Base-by-base conservation (phyloP, 2,113 vertebrate species). In the Hystrix brachyura region DNA sequence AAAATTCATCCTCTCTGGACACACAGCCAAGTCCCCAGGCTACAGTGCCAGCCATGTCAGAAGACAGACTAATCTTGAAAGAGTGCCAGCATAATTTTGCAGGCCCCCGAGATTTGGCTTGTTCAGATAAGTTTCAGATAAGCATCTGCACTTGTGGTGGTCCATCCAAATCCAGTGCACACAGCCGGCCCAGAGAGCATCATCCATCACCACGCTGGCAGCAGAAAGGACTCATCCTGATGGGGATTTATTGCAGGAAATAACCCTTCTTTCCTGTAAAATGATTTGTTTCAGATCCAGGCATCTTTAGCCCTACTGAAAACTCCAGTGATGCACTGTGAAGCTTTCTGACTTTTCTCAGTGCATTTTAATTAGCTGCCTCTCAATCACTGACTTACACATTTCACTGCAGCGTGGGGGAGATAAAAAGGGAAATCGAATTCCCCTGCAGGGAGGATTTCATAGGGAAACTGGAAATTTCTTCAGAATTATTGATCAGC, bases 241-340 rank as follows among this genome's bases (percentile, higher is more conserved):
- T 57, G 34, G 23, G 65, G 94, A 94, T 88, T 97, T 64, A 57
- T 59, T 91, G 3, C 74, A 95, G 92, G 76, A 98, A 98, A 92
- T 48, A 88, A 25, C 57, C 38, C 57, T 7, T 76, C 84, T 95
- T 90, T 95, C 72, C 38, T 81, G n/a, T 78, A 88, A 94, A 91
- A 82, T 87, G 84, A 96, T 96, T 97, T 95, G 76, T 96, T 91
- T 98, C 91, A 55, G 95, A 85, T 83, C 64, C 69, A 87, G 93
- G 95, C 53, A 57, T 92, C 65, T 92, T 92, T 67, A 48, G 53
- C 81, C 48, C 57, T 74, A 23, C 71, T 38, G 87, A 64, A 94
- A 93, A 74, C 85, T 93, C 60, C 57, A 17, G 81, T 71, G 90
- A n/a, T 0, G 7, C 83, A 46, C 76, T 10, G n/a, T 29, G 48